Evolutionary conservation across 2,113 vertebrate genomes (phyloP), one percentile per base, ranked within the genome.

Genomic region (Passerina amoena): DNA sequence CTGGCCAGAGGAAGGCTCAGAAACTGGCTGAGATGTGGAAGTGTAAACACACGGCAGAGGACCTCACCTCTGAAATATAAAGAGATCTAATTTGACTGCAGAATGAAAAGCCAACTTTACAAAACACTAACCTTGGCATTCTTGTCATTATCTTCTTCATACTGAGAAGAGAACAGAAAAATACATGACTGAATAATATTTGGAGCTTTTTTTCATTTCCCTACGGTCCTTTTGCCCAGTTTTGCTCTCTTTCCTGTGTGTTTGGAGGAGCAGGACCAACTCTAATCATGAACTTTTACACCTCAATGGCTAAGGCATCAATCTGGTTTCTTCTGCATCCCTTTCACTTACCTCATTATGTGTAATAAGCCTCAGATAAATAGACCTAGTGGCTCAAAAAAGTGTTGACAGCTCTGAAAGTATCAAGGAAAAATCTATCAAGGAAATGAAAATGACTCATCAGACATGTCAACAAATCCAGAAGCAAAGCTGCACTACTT

Each of bases 381-480:
- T 56, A 78, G 84, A 70, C 15, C 35, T 31, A 93, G 71, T 45
- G 87, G 56, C 28, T 88, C 63, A 59, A 53, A 88, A 9, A 76
- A 75, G 54, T 81, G 75, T 47, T 88, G 76, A 94, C 51, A 87
- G 80, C 38, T 47, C 44, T 65, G 51, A 72, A 91, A 61, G 24
- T 35, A 68, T 35, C 48, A 80, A 84, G 79, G 75, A 75, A 92
- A 86, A 86, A 91, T 47, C 24, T 42, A 53, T 40, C 40, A 79
- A 88, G 84, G 71, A 90, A 90, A 91, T 70, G 13, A 97, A 94
- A 92, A 88, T 76, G n/a, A 91, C 63, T 90, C 63, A 90, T 75
- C 44, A 71, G 85, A 78, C 38, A 31, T 40, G 57, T 50, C 60
- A 91, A 79, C 35, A 0, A 27, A 86, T 72, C 77, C 88, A 3